These are phyloP conservation scores for Alaudala cheleensis DNA, from an alignment of 2,113 vertebrate genomes.

Conservation along the genomic window DNA sequence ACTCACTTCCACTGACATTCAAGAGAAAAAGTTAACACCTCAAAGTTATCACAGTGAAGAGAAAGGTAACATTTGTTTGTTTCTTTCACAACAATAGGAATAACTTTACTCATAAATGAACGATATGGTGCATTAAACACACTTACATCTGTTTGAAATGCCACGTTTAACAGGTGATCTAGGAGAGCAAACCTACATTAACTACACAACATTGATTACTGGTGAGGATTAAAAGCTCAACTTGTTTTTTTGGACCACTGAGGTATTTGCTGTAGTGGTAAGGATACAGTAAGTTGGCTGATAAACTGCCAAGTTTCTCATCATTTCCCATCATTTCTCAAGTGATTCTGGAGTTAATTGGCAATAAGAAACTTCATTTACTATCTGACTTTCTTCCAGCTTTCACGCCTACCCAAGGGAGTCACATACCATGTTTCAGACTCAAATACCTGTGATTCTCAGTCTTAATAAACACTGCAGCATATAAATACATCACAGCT, in stretches of 20 bases:
- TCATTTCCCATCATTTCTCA: neutral
- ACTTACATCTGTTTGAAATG: neutral
- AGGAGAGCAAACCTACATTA: neutral
- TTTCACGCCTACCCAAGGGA: neutral
- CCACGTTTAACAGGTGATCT: neutral
- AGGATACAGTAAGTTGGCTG: neutral
- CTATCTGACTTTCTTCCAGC: neutral
- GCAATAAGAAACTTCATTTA: neutral
- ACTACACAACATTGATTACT: neutral
- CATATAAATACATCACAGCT: neutral
- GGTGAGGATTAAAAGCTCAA: neutral
- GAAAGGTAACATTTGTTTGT: neutral
- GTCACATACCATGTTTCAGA: neutral
- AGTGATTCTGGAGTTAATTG: neutral
- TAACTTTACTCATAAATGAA: neutral
- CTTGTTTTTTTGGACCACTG: neutral
- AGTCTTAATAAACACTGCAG: conserved; percentile 22
- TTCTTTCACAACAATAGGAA: neutral
- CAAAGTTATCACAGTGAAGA: neutral
- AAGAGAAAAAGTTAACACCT: neutral
- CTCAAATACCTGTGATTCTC: conserved; percentile 4
- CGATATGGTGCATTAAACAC: neutral
- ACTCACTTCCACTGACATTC: neutral
- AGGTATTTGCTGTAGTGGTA: neutral
- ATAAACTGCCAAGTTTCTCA: neutral